These are phyloP conservation scores for Patella caerulea DNA, from an alignment of 2,888 invertebrate genomes.

Conservation along the genomic window DNA sequence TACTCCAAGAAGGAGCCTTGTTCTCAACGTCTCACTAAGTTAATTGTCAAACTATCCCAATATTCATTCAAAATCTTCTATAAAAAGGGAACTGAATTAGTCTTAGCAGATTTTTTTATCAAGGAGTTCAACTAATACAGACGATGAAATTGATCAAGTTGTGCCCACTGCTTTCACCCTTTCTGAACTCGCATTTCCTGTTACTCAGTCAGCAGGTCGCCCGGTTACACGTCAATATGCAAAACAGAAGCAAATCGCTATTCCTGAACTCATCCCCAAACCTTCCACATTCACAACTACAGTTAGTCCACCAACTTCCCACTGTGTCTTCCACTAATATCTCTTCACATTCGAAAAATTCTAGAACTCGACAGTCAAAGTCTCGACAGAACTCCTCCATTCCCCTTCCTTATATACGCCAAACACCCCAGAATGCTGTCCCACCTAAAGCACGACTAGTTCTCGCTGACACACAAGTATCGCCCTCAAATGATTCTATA, in stretches of 20 bases:
- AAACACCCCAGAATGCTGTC: too few species aligned
- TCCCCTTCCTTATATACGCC: too few species aligned
- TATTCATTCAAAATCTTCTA: conserved; percentile 2
- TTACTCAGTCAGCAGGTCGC: background rate
- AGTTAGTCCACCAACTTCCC: background rate
- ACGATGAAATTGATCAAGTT: background rate
- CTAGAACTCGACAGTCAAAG: too few species aligned
- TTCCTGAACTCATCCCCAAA: background rate
- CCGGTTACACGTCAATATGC: background rate
- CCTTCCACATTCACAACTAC: background rate
- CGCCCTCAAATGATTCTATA: too few species aligned
- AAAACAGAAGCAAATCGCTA: background rate
- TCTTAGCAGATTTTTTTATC: background rate
- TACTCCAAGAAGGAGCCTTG: conserved; percentile 1
- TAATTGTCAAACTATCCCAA: background rate
- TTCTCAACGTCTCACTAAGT: background rate
- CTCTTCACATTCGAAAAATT: too few species aligned
- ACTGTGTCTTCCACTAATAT: too few species aligned
- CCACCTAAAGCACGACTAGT: too few species aligned
- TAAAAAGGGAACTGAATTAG: background rate
- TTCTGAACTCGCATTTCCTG: background rate
- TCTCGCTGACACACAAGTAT: too few species aligned
- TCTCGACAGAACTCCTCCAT: too few species aligned
- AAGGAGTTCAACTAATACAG: background rate
- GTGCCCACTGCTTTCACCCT: background rate